A percentile compares a stretch with the other conserved stretches of the same genome.
These are phyloP conservation scores for Cinclus mexicanus DNA, from an alignment of 2,113 vertebrate genomes.

Conservation along the genomic window DNA sequence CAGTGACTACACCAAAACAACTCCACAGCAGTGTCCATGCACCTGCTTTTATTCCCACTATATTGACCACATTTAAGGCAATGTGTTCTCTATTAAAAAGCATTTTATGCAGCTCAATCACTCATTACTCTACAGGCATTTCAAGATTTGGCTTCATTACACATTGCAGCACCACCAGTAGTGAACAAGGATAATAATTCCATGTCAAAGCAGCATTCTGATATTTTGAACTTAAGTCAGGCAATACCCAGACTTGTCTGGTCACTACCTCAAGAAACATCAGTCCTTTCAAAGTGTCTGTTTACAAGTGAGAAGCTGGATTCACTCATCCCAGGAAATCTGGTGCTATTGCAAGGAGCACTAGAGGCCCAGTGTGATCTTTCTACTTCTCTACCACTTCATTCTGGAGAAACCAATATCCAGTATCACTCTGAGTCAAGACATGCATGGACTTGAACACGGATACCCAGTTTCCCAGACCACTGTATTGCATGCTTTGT, in stretches of 20 bases:
- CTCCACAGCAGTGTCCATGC: background rate
- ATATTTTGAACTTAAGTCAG: background rate
- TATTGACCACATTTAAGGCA: background rate
- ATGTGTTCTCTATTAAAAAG: background rate
- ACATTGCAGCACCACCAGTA: background rate
- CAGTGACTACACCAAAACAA: background rate
- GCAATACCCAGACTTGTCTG: background rate
- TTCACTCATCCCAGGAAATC: background rate
- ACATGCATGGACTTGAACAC: accelerated
- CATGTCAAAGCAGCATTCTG: background rate
- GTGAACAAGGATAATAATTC: background rate
- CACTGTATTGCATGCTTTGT: background rate
- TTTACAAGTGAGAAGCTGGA: background rate
- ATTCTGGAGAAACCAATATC: background rate
- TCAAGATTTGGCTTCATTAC: background rate
- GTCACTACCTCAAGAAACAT: background rate
- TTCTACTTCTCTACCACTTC: background rate
- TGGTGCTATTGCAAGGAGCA: background rate
- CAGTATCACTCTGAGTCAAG: background rate
- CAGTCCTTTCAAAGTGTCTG: background rate
- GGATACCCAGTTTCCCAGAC: background rate
- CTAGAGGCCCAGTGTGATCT: background rate
- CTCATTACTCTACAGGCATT: background rate
- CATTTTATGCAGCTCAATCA: background rate
- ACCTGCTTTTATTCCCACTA: background rate